These are phyloP conservation scores for Metacarcinus magister DNA, from an alignment of 2,888 invertebrate species.

Conservation along the genomic window DNA sequence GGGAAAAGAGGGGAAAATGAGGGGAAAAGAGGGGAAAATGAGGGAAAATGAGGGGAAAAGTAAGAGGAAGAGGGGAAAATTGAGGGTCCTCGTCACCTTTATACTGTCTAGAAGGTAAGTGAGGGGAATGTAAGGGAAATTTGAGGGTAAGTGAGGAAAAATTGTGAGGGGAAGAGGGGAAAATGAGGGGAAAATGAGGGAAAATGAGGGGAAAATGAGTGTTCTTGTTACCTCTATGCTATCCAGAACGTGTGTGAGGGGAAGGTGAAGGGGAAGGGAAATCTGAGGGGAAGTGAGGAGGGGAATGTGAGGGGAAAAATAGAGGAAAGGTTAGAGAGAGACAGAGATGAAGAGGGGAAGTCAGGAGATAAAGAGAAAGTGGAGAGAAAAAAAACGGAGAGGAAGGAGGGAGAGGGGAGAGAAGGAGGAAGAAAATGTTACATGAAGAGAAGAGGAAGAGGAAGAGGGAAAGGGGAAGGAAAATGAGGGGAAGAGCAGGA, in stretches of 20 bases:
- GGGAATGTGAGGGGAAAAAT: background rate
- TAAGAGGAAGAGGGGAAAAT: background rate
- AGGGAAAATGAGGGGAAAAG: background rate
- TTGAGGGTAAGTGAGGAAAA: background rate
- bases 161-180: background rate
- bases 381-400: background rate
- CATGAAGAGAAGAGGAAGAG: too few relatives aligned
- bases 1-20: background rate
- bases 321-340: background rate
- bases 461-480: background rate
- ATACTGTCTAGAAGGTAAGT: conserved; percentile 85
- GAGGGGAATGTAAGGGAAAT: background rate
- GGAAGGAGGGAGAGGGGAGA: background rate
- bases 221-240: too few relatives aligned
- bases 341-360: background rate
- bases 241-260: too few relatives aligned
- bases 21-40: too few relatives aligned
- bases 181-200: background rate
- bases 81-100: conserved; percentile 88
- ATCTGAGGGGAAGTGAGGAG: too few relatives aligned
- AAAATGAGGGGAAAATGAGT: background rate
- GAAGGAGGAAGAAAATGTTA: background rate
- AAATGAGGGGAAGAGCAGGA: background rate
- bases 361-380: background rate
- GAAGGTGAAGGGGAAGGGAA: too few relatives aligned